These are phyloP conservation scores for Phylloscopus trochiloides DNA, from an alignment of 2,113 vertebrate species.

Conservation along the genomic window DNA sequence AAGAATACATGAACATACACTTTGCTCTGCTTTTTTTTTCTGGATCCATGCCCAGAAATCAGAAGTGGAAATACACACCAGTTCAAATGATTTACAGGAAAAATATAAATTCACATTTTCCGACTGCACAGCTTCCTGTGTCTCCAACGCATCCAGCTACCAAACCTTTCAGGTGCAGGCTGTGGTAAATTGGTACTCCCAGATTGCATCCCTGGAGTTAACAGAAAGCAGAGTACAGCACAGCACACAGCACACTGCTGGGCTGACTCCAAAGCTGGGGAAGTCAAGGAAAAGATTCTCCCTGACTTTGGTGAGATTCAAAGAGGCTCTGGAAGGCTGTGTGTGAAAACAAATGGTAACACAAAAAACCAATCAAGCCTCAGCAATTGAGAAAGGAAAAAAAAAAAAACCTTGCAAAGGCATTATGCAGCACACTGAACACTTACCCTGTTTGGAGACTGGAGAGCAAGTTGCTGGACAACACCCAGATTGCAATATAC, in stretches of 20 bases:
- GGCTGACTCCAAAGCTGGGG: neutral
- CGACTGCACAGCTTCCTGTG: neutral
- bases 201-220: neutral
- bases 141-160: neutral
- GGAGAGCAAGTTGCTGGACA: neutral
- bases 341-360: neutral
- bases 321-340: neutral
- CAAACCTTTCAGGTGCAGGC: neutral
- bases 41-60: conserved; percentile 6
- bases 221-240: neutral
- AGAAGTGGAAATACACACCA: neutral
- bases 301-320: neutral
- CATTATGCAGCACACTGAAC: neutral
- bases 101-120: neutral
- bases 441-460: neutral
- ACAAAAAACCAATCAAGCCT: neutral
- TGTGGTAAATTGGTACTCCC: neutral
- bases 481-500: neutral
- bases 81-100: neutral
- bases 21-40: neutral
- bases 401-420: neutral
- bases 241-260: neutral
- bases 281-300: neutral
- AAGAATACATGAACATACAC: neutral
- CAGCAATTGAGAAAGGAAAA: neutral